Conservation (phyloP, 2,113 vertebrate species). For the Melospiza georgiana region DNA sequence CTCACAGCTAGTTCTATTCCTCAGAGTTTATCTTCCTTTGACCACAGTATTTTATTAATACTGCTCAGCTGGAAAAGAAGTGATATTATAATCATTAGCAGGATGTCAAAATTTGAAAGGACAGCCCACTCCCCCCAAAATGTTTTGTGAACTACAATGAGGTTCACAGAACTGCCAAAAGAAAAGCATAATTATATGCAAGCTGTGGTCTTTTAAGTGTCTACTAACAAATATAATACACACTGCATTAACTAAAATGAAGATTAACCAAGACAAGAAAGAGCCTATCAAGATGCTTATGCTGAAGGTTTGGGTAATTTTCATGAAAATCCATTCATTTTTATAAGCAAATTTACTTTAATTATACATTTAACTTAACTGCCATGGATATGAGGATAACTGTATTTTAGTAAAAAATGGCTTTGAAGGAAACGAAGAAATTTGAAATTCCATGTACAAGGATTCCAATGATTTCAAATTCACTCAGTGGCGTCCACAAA, state of each 20-base stretch:
- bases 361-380: neutral
- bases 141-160: neutral
- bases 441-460: neutral
- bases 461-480: neutral
- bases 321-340: neutral
- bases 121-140: neutral
- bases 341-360: neutral
- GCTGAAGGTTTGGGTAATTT: neutral
- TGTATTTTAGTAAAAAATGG: neutral
- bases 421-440: neutral
- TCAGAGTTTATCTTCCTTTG: neutral
- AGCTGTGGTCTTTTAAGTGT: neutral
- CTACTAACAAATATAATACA: neutral
- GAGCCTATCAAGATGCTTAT: neutral
- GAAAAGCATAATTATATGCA: neutral
- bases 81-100: neutral
- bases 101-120: neutral
- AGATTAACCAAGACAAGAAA: neutral
- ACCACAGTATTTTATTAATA: neutral
- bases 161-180: neutral
- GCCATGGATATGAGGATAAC: neutral
- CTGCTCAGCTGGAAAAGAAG: neutral
- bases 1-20: neutral
- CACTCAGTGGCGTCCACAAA: neutral
- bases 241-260: neutral